These are phyloP conservation scores for Portunus trituberculatus DNA, from an alignment of 1,140 invertebrate genomes.

Conservation along the genomic window DNA sequence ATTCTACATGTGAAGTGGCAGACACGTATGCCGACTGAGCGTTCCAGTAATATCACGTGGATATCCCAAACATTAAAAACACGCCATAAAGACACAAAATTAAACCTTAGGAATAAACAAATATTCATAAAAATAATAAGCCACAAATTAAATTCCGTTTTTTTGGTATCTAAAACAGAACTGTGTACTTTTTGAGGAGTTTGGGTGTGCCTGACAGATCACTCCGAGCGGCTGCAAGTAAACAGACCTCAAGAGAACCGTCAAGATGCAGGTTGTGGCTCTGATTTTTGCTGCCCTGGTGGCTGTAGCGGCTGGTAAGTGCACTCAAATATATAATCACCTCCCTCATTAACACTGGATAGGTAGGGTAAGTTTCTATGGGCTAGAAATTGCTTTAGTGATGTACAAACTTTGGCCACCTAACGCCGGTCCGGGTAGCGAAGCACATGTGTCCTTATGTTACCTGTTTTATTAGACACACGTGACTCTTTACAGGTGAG, in stretches of 20 bases:
- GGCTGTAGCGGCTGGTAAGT: constrained; percentile 34
- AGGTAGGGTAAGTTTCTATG: too few species aligned
- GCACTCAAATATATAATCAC: neutral
- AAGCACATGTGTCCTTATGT: neutral
- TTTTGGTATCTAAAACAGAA: neutral
- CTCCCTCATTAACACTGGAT: too few species aligned
- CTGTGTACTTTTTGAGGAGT: neutral
- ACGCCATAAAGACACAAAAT: neutral
- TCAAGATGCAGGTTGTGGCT: constrained; percentile 27
- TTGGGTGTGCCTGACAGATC: neutral
- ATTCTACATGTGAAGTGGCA: neutral
- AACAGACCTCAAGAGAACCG: neutral
- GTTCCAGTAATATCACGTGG: constrained; percentile 43
- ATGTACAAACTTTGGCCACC: too few species aligned
- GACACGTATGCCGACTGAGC: constrained; percentile 34
- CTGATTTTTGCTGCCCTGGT: neutral
- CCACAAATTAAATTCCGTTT: neutral
- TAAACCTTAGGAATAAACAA: neutral
- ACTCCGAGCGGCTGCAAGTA: neutral
- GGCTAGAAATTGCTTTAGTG: too few species aligned
- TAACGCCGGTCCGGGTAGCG: too few species aligned
- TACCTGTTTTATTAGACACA: neutral
- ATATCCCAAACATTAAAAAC: neutral
- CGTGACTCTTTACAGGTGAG: constrained; percentile 41
- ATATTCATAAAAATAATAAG: neutral